Base-by-base conservation (phyloP, 1,140 invertebrate species). In the roundworm (Caenorhabditis elegans) region DNA sequence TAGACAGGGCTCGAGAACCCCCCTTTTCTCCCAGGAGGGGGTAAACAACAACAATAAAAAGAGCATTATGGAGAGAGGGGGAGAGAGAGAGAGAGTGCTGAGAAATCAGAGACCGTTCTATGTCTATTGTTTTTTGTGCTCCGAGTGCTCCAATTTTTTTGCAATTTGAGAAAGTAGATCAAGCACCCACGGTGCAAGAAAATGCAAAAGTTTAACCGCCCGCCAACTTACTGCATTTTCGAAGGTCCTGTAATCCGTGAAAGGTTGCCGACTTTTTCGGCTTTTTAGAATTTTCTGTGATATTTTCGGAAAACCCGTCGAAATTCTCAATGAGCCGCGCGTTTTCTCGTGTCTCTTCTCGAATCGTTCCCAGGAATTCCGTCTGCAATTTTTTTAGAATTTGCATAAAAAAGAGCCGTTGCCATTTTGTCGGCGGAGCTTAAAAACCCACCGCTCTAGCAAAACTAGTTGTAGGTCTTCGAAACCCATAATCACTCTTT, bases 241-340 rank as follows among this genome's bases (percentile, higher is more conserved):
- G 36, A 31, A 70, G 28, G n/a, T 70, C 60, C 5, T 70, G 60
- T 24, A 70, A 39, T 70, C 60, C 60, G 28, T 70, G 60, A 39
- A 70, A 70, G 10, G 60, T 70, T n/a, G 60, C 60, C 26, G 60
- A 70, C 22, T 70, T 70, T n/a, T 70, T 70, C 34, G 60, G 60
- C 39, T 43, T 43, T 15, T 70, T 70, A 31, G 34, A 11, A 15
- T 15, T 36, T 15, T 55, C 10, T 11, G 24, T 17, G 31, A 11
- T 24, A 43, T 70, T 60, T 15, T 60, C 24, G 19, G 49, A 28
- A 17, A 60, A 11, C n/a, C 26, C 53, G n/a, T 60, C 26, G 11
- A 60, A 31, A 22, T 60, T 31, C 19, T 70, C 60, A 70, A 70
- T 70, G 5, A 70, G 34, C 11, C 60, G 60, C 22, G 26, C 60